These are phyloP conservation scores for Cercopithecus mona DNA, from an alignment of 2,113 vertebrate genomes.

Conservation along the genomic window DNA sequence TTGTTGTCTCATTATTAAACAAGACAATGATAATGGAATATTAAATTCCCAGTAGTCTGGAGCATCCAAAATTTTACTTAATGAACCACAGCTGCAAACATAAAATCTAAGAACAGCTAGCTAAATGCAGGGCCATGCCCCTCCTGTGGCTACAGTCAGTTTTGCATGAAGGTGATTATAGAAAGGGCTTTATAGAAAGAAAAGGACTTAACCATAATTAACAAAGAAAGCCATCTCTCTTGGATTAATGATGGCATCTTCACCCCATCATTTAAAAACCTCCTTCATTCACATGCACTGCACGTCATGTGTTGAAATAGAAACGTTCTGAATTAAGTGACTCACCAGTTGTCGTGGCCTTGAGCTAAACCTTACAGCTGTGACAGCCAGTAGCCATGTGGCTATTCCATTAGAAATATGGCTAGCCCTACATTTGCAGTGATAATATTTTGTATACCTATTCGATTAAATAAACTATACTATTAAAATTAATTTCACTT, in stretches of 20 bases:
- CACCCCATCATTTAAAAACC: not conserved
- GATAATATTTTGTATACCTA: not conserved
- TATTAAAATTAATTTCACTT: not conserved
- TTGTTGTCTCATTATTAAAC: constrained; percentile 65
- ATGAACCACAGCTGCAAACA: not conserved
- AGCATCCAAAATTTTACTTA: not conserved
- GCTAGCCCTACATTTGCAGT: not conserved
- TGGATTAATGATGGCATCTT: not conserved
- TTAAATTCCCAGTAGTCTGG: constrained; percentile 30
- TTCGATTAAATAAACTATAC: not conserved
- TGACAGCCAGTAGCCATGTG: not conserved
- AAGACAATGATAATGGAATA: constrained; percentile 71
- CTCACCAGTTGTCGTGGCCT: not conserved
- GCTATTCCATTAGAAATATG: not conserved
- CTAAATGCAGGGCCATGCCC: not conserved
- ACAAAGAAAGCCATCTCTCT: not conserved
- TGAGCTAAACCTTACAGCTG: not conserved
- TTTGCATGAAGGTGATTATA: not conserved
- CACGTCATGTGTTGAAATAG: not conserved
- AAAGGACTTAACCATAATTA: not conserved
- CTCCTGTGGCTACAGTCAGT: not conserved
- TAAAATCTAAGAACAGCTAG: not conserved
- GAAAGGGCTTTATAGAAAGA: not conserved
- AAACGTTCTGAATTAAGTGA: not conserved
- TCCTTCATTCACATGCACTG: not conserved